phyloP scores from a whole-genome alignment of 1,140 invertebrate genomes.

The Apis dorsata region DNA sequence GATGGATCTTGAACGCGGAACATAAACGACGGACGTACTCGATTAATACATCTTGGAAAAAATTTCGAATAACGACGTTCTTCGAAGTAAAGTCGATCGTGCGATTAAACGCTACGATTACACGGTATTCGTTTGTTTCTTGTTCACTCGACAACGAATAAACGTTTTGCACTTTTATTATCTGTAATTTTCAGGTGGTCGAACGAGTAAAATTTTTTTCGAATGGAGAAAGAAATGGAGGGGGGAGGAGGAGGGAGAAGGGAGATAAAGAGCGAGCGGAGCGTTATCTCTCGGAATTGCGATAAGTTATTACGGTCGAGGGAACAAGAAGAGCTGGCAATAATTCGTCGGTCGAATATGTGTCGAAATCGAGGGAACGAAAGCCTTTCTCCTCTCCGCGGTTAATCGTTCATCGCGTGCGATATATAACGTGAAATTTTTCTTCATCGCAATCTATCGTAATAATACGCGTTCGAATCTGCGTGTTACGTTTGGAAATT shows the following conservation, averaged over 20 bases:
- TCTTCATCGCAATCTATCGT: neutral
- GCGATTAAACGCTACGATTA: neutral
- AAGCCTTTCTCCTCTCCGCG: slow-evolving; percentile 26
- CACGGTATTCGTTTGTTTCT: neutral
- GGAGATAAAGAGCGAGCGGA: too few relatives aligned
- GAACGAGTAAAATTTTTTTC: neutral
- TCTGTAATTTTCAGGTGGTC: neutral
- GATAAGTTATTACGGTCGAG: slow-evolving; percentile 18
- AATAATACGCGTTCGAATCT: neutral
- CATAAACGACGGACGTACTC: slow-evolving; percentile 10
- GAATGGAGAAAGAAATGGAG: neutral
- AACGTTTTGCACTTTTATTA: too few relatives aligned
- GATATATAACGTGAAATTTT: slow-evolving; percentile 20
- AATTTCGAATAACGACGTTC: neutral
- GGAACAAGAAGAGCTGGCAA: neutral
- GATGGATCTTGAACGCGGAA: slow-evolving; percentile 1
- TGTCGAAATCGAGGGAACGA: slow-evolving; percentile 1
- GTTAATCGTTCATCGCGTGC: slow-evolving; percentile 10
- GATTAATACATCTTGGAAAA: slow-evolving; percentile 25
- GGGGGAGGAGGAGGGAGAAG: neutral
- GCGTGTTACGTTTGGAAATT: slow-evolving; percentile 5
- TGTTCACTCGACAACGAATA: too few relatives aligned
- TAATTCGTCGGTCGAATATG: slow-evolving; percentile 1
- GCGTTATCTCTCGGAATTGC: neutral
- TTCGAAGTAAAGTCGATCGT: neutral